Evolutionary conservation across 2,797 vertebrate genomes (phyloP).

Genomic region (Anguilla megastoma): DNA sequence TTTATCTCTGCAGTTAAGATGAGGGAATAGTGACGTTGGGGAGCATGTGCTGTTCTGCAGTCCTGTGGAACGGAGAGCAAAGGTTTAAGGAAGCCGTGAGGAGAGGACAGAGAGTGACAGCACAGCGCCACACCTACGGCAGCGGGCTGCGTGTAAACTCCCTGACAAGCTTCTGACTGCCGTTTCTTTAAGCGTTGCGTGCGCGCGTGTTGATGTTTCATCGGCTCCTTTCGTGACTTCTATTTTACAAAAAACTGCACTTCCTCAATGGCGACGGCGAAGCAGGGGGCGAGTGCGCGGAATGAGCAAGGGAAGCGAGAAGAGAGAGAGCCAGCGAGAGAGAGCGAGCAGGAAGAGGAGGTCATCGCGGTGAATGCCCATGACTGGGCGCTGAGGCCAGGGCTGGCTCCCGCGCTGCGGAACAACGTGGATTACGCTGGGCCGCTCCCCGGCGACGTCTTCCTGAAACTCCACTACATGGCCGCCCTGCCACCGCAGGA

Average conservation of each 20-base stretch:
- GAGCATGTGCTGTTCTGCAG: neutral
- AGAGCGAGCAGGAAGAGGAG: neutral
- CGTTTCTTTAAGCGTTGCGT: neutral
- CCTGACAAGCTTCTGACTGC: neutral
- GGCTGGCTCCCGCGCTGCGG: neutral
- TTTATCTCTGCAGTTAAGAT: neutral
- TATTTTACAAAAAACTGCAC: too few relatives aligned
- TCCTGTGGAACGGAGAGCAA: neutral
- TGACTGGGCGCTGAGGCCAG: neutral
- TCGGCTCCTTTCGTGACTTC: neutral
- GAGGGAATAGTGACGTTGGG: neutral
- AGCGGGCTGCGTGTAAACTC: neutral
- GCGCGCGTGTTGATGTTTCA: too few relatives aligned
- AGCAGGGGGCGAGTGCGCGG: neutral
- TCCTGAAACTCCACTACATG: neutral
- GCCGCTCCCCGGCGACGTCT: too few relatives aligned
- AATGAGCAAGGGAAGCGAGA: neutral
- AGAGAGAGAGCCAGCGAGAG: neutral
- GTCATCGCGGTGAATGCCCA: neutral
- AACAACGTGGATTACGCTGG: neutral
- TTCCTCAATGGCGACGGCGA: neutral
- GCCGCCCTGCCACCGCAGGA: neutral
- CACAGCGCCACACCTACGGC: neutral
- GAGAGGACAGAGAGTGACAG: neutral
- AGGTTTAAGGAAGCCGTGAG: neutral